phyloP scores from a whole-genome alignment of 2,113 vertebrate genomes.

The Turnix velox region DNA sequence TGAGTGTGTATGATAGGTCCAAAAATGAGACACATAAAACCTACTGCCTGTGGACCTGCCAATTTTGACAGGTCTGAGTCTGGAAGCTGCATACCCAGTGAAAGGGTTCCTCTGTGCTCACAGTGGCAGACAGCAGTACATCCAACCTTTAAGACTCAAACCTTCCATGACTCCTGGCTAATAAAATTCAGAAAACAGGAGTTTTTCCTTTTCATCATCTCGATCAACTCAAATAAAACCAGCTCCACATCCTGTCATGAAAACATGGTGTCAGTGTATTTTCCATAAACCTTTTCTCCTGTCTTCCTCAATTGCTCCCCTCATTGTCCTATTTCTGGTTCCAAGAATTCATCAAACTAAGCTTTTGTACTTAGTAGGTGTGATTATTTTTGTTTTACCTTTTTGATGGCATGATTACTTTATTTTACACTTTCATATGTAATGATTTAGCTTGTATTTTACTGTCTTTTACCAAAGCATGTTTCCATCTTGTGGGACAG shows the following conservation, averaged over 20 bases:
- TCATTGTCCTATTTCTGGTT: background rate
- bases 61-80: slow-evolving; percentile 45
- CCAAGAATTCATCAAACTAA: background rate
- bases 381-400: background rate
- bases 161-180: slow-evolving; percentile 21
- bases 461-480: background rate
- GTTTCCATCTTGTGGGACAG: background rate
- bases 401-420: background rate
- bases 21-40: slow-evolving; percentile 30
- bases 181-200: background rate
- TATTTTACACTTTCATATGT: background rate
- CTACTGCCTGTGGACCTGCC: slow-evolving; percentile 14
- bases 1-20: background rate
- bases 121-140: background rate
- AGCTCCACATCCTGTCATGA: background rate
- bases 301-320: background rate
- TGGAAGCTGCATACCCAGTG: background rate
- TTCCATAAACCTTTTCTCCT: background rate
- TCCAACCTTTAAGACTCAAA: background rate
- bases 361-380: background rate
- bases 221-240: background rate
- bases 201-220: background rate
- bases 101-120: background rate
- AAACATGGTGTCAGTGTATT: background rate
- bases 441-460: background rate